These are phyloP conservation scores for Ichneumoninae sp. DNA, from an alignment of 2,888 invertebrate species.

Conservation along the genomic window DNA sequence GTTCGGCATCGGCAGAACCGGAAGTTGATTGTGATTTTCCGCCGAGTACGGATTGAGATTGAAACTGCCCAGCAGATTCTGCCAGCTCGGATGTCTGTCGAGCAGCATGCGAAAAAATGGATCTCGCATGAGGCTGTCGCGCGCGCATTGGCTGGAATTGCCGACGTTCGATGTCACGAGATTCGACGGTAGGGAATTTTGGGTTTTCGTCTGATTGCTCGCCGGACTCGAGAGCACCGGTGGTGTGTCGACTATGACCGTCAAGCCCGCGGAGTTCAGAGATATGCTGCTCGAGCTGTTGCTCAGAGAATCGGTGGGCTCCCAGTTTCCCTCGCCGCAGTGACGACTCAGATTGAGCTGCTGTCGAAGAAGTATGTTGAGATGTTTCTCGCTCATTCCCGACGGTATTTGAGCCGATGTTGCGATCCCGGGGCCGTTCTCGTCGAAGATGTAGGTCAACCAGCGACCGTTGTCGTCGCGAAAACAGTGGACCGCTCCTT, in stretches of 20 bases:
- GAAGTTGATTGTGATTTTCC: conserved; percentile 74
- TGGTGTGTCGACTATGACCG: conserved; percentile 83
- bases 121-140: conserved; percentile 82
- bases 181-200: conserved; percentile 76
- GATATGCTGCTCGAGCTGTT: conserved; percentile 86
- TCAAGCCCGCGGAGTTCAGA: conserved; percentile 83
- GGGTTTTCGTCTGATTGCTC: conserved; percentile 74
- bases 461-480: conserved; percentile 94
- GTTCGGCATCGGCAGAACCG: conserved; percentile 84
- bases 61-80: conserved; percentile 77
- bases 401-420: conserved; percentile 80
- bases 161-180: conserved; percentile 81
- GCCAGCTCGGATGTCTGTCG: conserved; percentile 80
- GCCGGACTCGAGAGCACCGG: conserved; percentile 79
- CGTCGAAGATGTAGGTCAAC: conserved; percentile 95
- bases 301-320: conserved; percentile 83
- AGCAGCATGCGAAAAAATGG: conserved; percentile 77
- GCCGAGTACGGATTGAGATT: conserved; percentile 72
- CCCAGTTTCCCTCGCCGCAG: conserved; percentile 77
- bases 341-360: conserved; percentile 73
- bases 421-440: conserved; percentile 88
- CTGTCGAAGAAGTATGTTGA: conserved; percentile 80
- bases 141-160: conserved; percentile 85
- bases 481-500: conserved; percentile 94
- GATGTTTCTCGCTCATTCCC: conserved; percentile 79